A percentile compares a stretch with the other conserved stretches of the same genome.
phyloP scores from a whole-genome alignment of 2,888 invertebrate species.

The Harpalus rubripes region DNA sequence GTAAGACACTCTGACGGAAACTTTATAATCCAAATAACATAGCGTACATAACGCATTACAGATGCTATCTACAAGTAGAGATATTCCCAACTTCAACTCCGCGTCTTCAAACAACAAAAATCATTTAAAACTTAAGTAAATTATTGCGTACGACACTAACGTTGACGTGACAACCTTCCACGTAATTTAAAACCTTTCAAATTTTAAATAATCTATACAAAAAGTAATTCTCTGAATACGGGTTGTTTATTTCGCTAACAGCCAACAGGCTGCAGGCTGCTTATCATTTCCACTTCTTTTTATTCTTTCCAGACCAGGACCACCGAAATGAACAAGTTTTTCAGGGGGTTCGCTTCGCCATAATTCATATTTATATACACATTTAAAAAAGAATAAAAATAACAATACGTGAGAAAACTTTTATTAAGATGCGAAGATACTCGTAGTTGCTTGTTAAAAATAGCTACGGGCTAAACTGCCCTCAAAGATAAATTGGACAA shows the following conservation, averaged over 20 bases:
- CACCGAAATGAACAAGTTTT: slow-evolving; percentile 45
- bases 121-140: slow-evolving; percentile 14
- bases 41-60: slow-evolving; percentile 43
- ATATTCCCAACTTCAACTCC: slow-evolving; percentile 22
- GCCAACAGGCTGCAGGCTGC: slow-evolving; percentile 3
- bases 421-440: slow-evolving; percentile 8
- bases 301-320: slow-evolving; percentile 31
- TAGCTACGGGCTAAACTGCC: background rate
- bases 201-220: slow-evolving; percentile 51
- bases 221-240: slow-evolving; percentile 57
- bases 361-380: slow-evolving; percentile 30
- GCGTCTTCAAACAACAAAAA: slow-evolving; percentile 13
- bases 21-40: slow-evolving; percentile 47
- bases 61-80: background rate
- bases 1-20: slow-evolving; percentile 15
- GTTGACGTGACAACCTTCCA: slow-evolving; percentile 52
- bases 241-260: slow-evolving; percentile 52
- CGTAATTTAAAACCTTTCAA: slow-evolving; percentile 49
- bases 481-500: background rate
- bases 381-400: slow-evolving; percentile 41
- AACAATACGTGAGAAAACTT: slow-evolving; percentile 16
- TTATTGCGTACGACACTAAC: slow-evolving; percentile 43
- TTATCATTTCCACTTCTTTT: slow-evolving; percentile 52
- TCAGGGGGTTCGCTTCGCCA: slow-evolving; percentile 20
- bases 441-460: background rate